Percentiles rank a stretch among this genome's conserved stretches.
phyloP scores from a whole-genome alignment of 2,888 invertebrate genomes.

The Thymelicus lineola region DNA sequence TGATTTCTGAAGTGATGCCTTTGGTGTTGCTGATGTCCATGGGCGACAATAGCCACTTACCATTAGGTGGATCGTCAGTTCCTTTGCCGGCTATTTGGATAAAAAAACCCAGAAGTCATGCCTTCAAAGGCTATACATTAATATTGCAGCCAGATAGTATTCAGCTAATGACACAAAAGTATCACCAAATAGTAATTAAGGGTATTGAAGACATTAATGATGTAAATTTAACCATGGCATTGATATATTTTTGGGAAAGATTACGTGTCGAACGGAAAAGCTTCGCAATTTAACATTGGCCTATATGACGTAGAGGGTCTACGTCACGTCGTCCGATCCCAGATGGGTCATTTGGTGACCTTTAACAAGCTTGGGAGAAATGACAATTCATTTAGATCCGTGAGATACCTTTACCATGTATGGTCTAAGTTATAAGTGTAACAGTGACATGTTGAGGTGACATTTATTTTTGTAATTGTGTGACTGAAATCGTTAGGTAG shows the following conservation, averaged over 20 bases:
- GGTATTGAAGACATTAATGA: too few relatives aligned
- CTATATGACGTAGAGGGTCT: conserved; percentile 42
- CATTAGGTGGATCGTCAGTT: too few relatives aligned
- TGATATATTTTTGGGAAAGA: neutral
- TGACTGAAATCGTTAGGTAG: neutral
- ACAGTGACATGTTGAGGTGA: neutral
- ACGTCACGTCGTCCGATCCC: conserved; percentile 57
- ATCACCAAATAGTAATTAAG: too few relatives aligned
- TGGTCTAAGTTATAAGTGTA: conserved; percentile 52
- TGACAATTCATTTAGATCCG: conserved; percentile 75
- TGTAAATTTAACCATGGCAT: neutral
- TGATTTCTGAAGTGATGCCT: too few relatives aligned
- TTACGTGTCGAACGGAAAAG: neutral
- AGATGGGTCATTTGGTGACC: conserved; percentile 61
- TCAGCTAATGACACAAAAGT: too few relatives aligned
- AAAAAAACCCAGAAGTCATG: too few relatives aligned
- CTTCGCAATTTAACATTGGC: conserved; percentile 37
- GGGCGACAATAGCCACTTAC: too few relatives aligned
- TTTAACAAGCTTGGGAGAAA: conserved; percentile 60
- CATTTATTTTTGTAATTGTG: neutral
- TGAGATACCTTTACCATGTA: conserved; percentile 55
- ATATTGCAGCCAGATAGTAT: too few relatives aligned
- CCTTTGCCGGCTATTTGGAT: too few relatives aligned
- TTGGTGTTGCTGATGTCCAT: too few relatives aligned
- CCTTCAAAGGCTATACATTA: too few relatives aligned